phyloP scores from a whole-genome alignment of 2,797 vertebrate species.

The Hylomyscus alleni region DNA sequence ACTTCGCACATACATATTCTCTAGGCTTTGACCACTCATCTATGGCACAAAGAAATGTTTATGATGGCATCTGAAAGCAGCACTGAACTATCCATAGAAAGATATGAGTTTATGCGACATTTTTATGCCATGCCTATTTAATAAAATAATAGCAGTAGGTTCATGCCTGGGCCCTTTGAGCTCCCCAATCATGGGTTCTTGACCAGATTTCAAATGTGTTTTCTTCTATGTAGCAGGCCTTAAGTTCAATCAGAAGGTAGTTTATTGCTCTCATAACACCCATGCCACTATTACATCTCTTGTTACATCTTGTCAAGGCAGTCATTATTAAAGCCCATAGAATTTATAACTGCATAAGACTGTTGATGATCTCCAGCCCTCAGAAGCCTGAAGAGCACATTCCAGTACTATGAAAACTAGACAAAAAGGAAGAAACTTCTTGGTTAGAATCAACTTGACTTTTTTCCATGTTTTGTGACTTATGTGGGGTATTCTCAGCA shows the following conservation, averaged over 20 bases:
- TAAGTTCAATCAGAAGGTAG: neutral
- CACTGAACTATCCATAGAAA: neutral
- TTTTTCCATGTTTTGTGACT: neutral
- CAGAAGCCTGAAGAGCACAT: neutral
- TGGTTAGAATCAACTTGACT: neutral
- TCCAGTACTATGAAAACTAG: neutral
- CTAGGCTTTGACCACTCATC: neutral
- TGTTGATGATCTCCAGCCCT: too few species aligned
- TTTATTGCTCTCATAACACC: neutral
- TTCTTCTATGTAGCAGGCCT: neutral
- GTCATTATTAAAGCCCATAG: neutral
- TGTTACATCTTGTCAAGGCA: neutral
- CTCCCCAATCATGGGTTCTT: neutral
- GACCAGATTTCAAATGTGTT: neutral
- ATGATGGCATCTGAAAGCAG: neutral
- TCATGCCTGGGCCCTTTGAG: neutral
- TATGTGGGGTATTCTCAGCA: neutral
- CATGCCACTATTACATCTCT: neutral
- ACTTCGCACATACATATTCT: neutral
- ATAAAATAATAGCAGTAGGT: neutral
- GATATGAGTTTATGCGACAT: neutral
- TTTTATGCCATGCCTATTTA: neutral
- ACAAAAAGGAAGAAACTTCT: neutral
- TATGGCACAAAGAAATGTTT: neutral
- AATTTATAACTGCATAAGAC: neutral